Evolutionary conservation across 2,797 vertebrate genomes (phyloP), one percentile per base, ranked within the genome.

Genomic region (Acanthurus tractus): DNA sequence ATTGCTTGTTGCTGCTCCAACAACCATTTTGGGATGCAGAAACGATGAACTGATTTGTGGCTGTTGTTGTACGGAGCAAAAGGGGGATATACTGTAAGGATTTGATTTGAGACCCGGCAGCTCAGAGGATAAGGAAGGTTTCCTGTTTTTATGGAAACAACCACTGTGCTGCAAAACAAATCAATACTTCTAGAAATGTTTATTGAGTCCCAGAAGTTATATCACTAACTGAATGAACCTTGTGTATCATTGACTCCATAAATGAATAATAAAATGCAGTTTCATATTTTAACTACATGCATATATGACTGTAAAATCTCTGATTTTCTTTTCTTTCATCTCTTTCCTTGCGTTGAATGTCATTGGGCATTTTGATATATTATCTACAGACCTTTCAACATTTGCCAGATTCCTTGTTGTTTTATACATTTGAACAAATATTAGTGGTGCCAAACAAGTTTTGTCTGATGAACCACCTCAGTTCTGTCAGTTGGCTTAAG

Each of bases 21-120:
- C 84, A 83, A 76, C 81, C 87, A 84, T 87, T 89, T 86, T 85
- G 84, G 85, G 85, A 91, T 91, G 88, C 82, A 81, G 78, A 74
- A 80, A 88, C 56, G 59, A 89, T 86, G 66, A 85, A 89, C 85
- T 90, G 87, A 91, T 91, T 88, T 87, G 88, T 75, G 70, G 54
- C 59, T 73, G 81, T 81, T 77, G 82, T 83, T 86, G 85, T 57
- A 61, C 49, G 71, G 77, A 86, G 86, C 65, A 66, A 80, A 83
- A 65, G 54, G 78, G 56, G 78, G 49, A 83, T 85, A 69, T 62
- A 77, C 67, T 68, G 78, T 82, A 81, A 81, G 85, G 76, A 92
- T 91, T 87, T 83, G 84, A 89, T 90, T 75, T 82, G 78, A 89
- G 81, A 78, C 77, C 29, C 56, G 14, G 59, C 6, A 48, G 81